Evolutionary conservation across 1,140 invertebrate genomes (phyloP).

Genomic region (Metopolophium dirhodum): DNA sequence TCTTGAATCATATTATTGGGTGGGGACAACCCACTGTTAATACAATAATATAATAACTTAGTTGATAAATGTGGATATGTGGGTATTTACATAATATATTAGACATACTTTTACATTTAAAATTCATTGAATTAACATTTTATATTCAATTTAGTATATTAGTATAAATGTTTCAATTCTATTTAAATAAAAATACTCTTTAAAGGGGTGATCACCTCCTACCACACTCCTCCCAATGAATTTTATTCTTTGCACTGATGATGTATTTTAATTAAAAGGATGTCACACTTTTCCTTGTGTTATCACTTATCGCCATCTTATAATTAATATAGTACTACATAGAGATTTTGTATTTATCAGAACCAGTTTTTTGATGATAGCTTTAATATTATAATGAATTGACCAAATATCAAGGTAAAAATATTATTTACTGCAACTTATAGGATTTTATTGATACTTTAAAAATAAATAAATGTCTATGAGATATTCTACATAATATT

Average conservation of each 20-base stretch:
- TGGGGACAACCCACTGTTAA: not conserved
- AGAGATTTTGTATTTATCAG: not conserved
- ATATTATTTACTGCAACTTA: not conserved
- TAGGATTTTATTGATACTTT: not conserved
- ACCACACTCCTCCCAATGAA: no score
- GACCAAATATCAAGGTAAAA: not conserved
- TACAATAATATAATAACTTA: not conserved
- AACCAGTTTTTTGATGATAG: not conserved
- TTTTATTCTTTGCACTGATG: no score
- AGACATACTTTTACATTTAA: not conserved
- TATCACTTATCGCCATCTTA: no score
- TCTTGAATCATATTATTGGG: no score
- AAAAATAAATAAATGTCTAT: not conserved
- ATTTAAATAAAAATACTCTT: no score
- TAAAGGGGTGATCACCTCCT: no score
- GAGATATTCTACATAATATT: not conserved
- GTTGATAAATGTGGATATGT: not conserved
- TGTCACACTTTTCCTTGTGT: not conserved
- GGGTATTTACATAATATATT: not conserved
- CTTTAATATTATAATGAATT: not conserved
- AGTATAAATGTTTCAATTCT: no score
- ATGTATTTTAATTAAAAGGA: not conserved
- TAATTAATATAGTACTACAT: not conserved
- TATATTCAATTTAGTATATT: no score
- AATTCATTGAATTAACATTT: not conserved